These are phyloP conservation scores for Cotesia chilonis DNA, from an alignment of 1,140 invertebrate genomes.

Conservation along the genomic window DNA sequence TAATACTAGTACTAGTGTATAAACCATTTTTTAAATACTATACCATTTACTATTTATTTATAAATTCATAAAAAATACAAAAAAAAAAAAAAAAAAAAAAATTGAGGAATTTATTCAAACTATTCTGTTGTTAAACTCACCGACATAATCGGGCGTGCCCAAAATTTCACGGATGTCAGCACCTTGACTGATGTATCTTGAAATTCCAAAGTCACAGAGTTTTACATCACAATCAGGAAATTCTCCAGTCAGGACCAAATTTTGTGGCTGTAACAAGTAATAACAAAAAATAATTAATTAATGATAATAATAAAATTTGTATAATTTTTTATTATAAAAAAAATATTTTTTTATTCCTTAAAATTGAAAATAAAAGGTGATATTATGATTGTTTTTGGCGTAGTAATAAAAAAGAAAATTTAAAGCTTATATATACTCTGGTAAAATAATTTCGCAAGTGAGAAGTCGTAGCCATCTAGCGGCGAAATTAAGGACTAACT, in stretches of 20 bases:
- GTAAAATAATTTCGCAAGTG: too few species aligned
- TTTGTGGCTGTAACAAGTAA: slow-evolving; percentile 80
- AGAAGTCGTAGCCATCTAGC: too few species aligned
- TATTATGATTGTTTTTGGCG: too few species aligned
- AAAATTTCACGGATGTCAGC: slow-evolving; percentile 92
- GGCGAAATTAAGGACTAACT: too few species aligned
- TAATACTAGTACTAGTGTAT: too few species aligned
- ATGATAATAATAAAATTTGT: background rate
- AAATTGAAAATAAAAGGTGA: too few species aligned
- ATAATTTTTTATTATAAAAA: too few species aligned
- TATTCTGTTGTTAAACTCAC: slow-evolving; percentile 66
- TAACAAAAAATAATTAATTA: slow-evolving; percentile 37
- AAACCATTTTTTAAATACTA: too few species aligned
- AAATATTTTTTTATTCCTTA: too few species aligned
- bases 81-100: background rate
- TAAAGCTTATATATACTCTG: too few species aligned
- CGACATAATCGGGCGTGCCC: slow-evolving; percentile 93
- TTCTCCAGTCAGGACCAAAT: slow-evolving; percentile 83
- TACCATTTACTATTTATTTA: too few species aligned
- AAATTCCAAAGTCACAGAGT: slow-evolving; percentile 95
- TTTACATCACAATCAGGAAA: slow-evolving; percentile 82
- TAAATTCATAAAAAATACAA: background rate
- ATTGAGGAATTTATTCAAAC: slow-evolving; percentile 1
- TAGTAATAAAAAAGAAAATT: too few species aligned
- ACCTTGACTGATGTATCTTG: slow-evolving; percentile 85